Base-by-base conservation (phyloP, 2,113 vertebrate genomes). In the Oenanthe melanoleuca region DNA sequence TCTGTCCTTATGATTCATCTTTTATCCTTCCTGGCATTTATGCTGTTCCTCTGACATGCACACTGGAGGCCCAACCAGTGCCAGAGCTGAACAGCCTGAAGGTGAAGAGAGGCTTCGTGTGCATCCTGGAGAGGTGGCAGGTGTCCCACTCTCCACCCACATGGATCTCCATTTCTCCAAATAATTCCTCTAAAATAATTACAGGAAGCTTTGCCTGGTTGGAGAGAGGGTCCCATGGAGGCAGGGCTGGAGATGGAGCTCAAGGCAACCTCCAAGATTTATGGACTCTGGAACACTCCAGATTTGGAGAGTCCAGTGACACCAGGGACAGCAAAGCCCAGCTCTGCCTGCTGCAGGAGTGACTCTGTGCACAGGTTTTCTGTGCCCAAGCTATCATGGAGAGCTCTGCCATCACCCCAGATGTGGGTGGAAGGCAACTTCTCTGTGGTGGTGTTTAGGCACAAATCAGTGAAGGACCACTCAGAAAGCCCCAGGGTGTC, bases 311-410 rank as follows among this genome's bases (percentile, higher is more conserved):
- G 18, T 20, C 15, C 12, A 5, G 45, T 14, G 61, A 44, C 34
- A 49, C 2, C 0, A 53, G 29, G 9, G 47, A 45, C 45, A 53
- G 73, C 31, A 23, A 52, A 65, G 42, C 1, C 2, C 49, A 31
- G 3, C 11, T 95, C 92, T 90, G 86, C 73, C 83, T 91, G 92
- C 91, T 95, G n/a, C 95, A 77, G 92, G 78, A 21, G 73, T 12
- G 45, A 87, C 47, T 77, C 60, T 14, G 14, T 14, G 14, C 55
- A n/a, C 63, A 59, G 79, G 66, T 91, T 89, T 94, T 84, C 83
- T 13, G 33, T 47, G 24, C 28, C 56, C 63, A 38, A 72, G 40
- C 11, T 45, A 5, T 8, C 13, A 4, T 7, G n/a, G 20, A 64
- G 34, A 55, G 20, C 10, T 60, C 65, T 1, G 3, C 22, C n/a